Evolutionary conservation across 53 echinoderm and acorn worm species (phyloP).

Genomic region (Mesocentrotus franciscanus): DNA sequence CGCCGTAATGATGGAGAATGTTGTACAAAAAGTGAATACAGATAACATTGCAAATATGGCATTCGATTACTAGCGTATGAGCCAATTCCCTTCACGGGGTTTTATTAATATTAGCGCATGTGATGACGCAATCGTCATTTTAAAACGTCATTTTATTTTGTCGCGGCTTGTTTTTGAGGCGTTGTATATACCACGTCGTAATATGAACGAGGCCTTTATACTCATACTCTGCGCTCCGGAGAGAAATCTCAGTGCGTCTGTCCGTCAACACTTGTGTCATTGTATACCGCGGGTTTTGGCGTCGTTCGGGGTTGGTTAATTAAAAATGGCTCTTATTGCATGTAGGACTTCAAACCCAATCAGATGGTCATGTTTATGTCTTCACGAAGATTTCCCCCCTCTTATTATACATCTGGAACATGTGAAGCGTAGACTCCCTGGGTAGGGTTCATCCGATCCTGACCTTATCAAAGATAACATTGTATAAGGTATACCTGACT

Average conservation of each 20-base stretch:
- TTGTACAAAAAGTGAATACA: no score
- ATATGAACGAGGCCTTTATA: neutral
- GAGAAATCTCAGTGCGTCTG: constrained; percentile 10
- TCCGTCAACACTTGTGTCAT: constrained; percentile 15
- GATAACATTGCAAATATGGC: no score
- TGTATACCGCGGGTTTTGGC: neutral
- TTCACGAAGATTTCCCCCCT: neutral
- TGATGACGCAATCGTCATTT: no score
- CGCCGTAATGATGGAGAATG: no score
- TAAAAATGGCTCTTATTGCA: constrained; percentile 20
- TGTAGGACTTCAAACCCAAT: neutral
- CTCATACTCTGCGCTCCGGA: neutral
- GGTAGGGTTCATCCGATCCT: neutral
- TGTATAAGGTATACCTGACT: neutral
- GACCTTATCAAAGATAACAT: neutral
- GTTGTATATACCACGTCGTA: no score
- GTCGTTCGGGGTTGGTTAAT: neutral
- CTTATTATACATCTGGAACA: neutral
- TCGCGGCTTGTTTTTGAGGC: no score
- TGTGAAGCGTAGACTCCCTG: neutral
- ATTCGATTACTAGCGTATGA: no score
- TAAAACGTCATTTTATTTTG: no score
- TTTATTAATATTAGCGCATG: no score
- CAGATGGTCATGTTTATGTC: neutral
- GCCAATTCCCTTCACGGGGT: no score